These are phyloP conservation scores for Prionace glauca DNA, from an alignment of 2,797 vertebrate genomes.

Conservation along the genomic window DNA sequence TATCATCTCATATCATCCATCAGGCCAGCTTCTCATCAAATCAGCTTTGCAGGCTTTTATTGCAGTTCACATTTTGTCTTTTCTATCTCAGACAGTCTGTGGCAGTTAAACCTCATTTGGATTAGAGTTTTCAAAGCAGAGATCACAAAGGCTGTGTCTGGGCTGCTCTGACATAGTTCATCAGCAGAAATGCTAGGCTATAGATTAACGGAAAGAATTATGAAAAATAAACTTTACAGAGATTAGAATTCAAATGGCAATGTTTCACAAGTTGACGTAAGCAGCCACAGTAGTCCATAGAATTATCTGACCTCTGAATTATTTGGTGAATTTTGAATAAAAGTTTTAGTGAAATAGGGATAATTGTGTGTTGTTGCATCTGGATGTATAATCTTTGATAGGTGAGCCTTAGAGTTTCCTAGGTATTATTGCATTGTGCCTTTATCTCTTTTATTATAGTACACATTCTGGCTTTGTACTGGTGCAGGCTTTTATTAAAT, in stretches of 20 bases:
- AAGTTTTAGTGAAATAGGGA: background rate
- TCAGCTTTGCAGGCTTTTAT: constrained; percentile 25
- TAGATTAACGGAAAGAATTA: constrained; percentile 1
- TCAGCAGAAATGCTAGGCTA: background rate
- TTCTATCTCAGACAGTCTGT: constrained; percentile 1
- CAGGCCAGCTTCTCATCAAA: constrained; percentile 19
- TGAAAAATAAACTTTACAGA: constrained; percentile 19
- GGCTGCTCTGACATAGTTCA: background rate
- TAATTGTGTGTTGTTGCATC: background rate
- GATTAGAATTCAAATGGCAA: background rate
- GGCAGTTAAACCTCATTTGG: constrained; percentile 8
- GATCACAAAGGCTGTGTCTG: constrained; percentile 15
- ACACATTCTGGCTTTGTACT: background rate
- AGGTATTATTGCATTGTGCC: background rate
- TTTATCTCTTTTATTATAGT: background rate
- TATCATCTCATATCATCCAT: constrained; percentile 8
- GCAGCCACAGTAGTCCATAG: background rate
- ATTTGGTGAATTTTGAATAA: constrained; percentile 1
- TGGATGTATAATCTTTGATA: background rate
- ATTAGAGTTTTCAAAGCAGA: constrained; percentile 33
- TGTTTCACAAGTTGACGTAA: background rate
- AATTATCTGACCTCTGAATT: background rate
- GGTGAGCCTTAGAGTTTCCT: background rate
- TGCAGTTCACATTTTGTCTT: background rate
- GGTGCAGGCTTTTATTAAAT: background rate